Percentiles rank a stretch among this genome's conserved stretches.
Evolutionary conservation across 2,113 vertebrate species (phyloP).

Genomic region (Corydoras sp.): DNA sequence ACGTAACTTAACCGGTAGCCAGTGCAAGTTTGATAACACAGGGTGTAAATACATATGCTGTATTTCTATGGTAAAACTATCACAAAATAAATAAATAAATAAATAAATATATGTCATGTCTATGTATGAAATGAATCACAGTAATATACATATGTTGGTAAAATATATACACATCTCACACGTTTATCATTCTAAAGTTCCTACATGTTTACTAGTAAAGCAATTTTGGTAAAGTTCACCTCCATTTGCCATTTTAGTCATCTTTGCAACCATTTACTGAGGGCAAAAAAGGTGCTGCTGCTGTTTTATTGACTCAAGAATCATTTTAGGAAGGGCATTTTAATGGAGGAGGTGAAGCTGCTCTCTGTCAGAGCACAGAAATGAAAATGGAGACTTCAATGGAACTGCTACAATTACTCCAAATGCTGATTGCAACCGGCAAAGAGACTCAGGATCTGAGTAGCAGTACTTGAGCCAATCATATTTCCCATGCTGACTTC

Average conservation of each 20-base stretch:
- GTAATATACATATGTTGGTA: too few species aligned
- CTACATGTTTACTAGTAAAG: not conserved
- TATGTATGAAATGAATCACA: too few species aligned
- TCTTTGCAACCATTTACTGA: conserved; percentile 72
- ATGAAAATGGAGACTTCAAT: conserved; percentile 87
- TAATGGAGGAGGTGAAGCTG: conserved; percentile 61
- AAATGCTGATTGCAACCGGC: conserved; percentile 71
- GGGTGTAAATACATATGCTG: too few species aligned
- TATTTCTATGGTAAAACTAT: too few species aligned
- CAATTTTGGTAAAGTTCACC: not conserved
- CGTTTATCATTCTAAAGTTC: not conserved
- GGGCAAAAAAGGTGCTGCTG: conserved; percentile 76
- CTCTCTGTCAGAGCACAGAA: conserved; percentile 33
- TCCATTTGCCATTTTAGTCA: conserved; percentile 53
- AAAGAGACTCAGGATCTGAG: conserved; percentile 67
- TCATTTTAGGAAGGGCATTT: conserved; percentile 70
- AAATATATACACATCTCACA: too few species aligned
- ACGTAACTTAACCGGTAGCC: too few species aligned
- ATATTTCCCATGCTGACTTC: conserved; percentile 70
- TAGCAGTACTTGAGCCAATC: conserved; percentile 72
- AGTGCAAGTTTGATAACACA: too few species aligned
- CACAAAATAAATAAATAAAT: too few species aligned
- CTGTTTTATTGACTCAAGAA: conserved; percentile 72
- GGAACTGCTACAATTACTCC: conserved; percentile 89
- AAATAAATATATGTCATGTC: too few species aligned